These are phyloP conservation scores for Verasper variegatus DNA, from an alignment of 2,113 vertebrate species.

Conservation along the genomic window DNA sequence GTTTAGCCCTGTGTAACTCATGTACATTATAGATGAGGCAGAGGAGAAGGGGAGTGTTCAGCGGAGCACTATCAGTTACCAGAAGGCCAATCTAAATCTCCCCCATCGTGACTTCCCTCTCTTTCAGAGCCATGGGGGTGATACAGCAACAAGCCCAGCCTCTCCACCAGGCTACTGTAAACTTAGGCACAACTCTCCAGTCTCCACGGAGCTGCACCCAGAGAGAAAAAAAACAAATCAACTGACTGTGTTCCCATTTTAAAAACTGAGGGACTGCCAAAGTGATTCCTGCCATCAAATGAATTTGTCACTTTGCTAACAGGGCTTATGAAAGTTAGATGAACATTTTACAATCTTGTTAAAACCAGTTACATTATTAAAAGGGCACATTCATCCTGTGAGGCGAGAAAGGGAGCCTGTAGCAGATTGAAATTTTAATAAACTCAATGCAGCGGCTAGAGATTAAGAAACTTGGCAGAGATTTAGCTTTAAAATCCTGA, in stretches of 20 bases:
- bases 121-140: slow-evolving; percentile 38
- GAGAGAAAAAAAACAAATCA: not conserved
- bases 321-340: slow-evolving; percentile 84
- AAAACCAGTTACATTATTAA: slow-evolving; percentile 87
- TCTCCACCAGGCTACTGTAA: slow-evolving; percentile 22
- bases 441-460: slow-evolving; percentile 59
- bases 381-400: slow-evolving; percentile 76
- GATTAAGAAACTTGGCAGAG: slow-evolving; percentile 73
- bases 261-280: slow-evolving; percentile 37
- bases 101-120: slow-evolving; percentile 48
- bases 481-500: slow-evolving; percentile 68
- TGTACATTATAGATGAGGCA: slow-evolving; percentile 76
- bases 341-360: slow-evolving; percentile 84
- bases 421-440: slow-evolving; percentile 81
- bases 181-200: slow-evolving; percentile 30
- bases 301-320: slow-evolving; percentile 75
- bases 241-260: slow-evolving; percentile 15
- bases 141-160: slow-evolving; percentile 36
- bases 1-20: slow-evolving; percentile 56
- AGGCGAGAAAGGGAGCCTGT: slow-evolving; percentile 66
- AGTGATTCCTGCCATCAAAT: slow-evolving; percentile 49
- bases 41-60: slow-evolving; percentile 68
- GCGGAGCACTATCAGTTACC: slow-evolving; percentile 63
- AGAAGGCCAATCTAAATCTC: slow-evolving; percentile 65
- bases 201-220: not conserved